Evolutionary conservation across 1,140 invertebrate species (phyloP).

Genomic region (Drosophila serrata): DNA sequence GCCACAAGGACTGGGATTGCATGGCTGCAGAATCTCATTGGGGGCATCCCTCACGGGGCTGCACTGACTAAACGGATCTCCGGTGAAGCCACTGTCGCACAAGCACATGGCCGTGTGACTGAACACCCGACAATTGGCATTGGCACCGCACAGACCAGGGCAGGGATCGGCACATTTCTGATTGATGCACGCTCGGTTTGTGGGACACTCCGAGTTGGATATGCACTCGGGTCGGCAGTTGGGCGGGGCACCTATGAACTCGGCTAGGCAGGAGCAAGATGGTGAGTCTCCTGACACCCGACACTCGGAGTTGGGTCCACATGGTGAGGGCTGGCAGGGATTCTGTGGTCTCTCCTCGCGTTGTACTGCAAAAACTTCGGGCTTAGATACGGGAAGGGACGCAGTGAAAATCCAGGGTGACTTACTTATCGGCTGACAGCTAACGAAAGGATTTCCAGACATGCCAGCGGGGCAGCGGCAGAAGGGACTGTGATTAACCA

Average conservation of each 20-base stretch:
- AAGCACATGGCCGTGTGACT: slow-evolving; percentile 85
- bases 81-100: slow-evolving; percentile 87
- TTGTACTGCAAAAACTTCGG: slow-evolving; percentile 80
- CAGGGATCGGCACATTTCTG: slow-evolving; percentile 86
- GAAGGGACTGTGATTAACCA: slow-evolving; percentile 88
- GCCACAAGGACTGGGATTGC: slow-evolving; percentile 88
- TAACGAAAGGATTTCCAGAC: slow-evolving; percentile 89
- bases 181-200: slow-evolving; percentile 91
- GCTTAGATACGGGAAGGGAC: not conserved
- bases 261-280: slow-evolving; percentile 90
- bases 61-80: slow-evolving; percentile 87
- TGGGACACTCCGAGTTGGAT: slow-evolving; percentile 92
- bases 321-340: slow-evolving; percentile 90
- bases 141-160: slow-evolving; percentile 68
- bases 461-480: slow-evolving; percentile 88
- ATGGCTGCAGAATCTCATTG: slow-evolving; percentile 83
- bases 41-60: slow-evolving; percentile 87
- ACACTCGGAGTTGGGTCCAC: slow-evolving; percentile 92
- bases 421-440: slow-evolving; percentile 87
- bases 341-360: slow-evolving; percentile 82
- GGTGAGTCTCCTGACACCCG: slow-evolving; percentile 87
- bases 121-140: slow-evolving; percentile 76
- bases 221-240: slow-evolving; percentile 92
- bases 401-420: slow-evolving; percentile 73
- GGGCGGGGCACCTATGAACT: slow-evolving; percentile 92